Evolutionary conservation across 35 echinoderm and acorn worm genomes (phyloP).

Genomic region (Heliocidaris tuberculata): DNA sequence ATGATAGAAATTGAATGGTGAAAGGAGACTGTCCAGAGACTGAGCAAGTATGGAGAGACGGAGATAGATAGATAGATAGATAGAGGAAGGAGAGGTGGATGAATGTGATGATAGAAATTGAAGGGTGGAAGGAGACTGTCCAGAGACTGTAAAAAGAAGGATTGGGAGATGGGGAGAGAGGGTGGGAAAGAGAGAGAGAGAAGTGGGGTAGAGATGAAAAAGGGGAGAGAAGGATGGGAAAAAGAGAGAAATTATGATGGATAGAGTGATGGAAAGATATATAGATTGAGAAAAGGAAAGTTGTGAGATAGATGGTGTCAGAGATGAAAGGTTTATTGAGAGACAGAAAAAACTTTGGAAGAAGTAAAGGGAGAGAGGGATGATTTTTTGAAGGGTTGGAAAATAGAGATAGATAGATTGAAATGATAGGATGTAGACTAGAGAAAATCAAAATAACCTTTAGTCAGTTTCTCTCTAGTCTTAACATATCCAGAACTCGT

Average conservation of each 20-base stretch:
- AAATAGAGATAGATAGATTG: not conserved
- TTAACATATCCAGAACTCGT: too few relatives aligned
- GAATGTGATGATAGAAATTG: too few relatives aligned
- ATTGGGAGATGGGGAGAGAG: not conserved
- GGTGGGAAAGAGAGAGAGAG: not conserved
- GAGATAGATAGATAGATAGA: not conserved
- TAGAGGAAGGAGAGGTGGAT: not conserved
- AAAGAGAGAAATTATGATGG: not conserved
- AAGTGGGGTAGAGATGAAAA: not conserved
- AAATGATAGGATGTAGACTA: not conserved
- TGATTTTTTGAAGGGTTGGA: not conserved
- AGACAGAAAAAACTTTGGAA: too few relatives aligned
- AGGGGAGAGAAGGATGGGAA: not conserved
- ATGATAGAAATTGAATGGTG: too few relatives aligned
- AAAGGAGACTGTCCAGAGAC: too few relatives aligned
- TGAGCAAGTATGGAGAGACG: too few relatives aligned
- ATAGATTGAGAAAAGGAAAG: not conserved
- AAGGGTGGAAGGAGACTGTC: too few relatives aligned
- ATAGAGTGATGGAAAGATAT: not conserved
- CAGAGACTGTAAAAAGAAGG: not conserved
- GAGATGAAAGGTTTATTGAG: not conserved
- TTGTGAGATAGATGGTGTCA: not conserved
- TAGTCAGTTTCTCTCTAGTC: too few relatives aligned
- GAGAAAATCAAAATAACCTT: too few relatives aligned
- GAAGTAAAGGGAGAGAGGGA: not conserved